Conservation (phyloP, 2,113 vertebrate genomes). For the Dasyprocta punctata region DNA sequence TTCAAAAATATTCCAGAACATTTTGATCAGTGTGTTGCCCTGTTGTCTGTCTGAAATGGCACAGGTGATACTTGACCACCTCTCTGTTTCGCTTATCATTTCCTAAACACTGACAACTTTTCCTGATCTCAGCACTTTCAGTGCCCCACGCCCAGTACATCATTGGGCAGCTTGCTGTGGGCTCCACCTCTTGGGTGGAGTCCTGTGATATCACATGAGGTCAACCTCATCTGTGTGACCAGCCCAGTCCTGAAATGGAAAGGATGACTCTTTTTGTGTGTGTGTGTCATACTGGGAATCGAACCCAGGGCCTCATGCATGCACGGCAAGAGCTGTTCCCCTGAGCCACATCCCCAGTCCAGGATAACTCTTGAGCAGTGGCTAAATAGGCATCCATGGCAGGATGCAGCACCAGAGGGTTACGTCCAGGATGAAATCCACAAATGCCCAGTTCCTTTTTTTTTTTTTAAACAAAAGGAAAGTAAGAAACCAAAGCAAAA, state of each 20-base stretch:
- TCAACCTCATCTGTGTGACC: background rate
- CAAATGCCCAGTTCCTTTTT: background rate
- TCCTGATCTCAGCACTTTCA: background rate
- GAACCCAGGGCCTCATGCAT: background rate
- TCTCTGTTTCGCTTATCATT: background rate
- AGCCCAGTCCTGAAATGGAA: background rate
- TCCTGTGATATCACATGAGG: background rate
- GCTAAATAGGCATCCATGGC: background rate
- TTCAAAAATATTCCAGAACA: background rate
- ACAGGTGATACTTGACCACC: background rate
- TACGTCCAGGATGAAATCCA: background rate
- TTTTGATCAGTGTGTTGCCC: background rate
- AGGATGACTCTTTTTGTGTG: background rate
- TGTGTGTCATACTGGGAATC: background rate
- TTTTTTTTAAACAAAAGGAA: too few species aligned
- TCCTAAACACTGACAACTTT: slow-evolving; percentile 2
- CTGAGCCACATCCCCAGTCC: background rate
- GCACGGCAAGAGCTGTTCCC: background rate
- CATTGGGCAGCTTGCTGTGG: background rate
- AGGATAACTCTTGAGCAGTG: background rate
- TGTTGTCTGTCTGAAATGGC: background rate
- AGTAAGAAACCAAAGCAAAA: too few species aligned
- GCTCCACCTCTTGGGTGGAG: background rate
- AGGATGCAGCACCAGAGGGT: background rate
- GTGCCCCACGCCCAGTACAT: background rate